Evolutionary conservation across 2,797 vertebrate genomes (phyloP), one percentile per base, ranked within the genome.

Genomic region (Naso thynnoides): DNA sequence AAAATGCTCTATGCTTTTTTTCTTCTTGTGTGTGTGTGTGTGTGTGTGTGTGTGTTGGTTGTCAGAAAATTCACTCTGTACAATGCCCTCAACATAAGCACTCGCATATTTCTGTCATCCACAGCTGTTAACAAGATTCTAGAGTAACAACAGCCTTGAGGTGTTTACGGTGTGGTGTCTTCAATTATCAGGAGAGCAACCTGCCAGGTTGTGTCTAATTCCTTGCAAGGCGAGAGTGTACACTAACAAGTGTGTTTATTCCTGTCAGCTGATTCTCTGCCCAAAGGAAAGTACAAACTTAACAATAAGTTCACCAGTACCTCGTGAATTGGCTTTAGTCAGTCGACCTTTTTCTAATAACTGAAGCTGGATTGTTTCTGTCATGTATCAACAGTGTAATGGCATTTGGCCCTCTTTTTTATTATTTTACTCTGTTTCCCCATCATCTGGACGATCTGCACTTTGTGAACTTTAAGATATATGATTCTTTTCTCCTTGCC

Each of bases 211-310:
- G 83, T 74, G 70, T 88, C 88, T 91, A 89, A 92, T 91, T 92
- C 89, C 89, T 89, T 89, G 76, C 86, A 86, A 92, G 91, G 88
- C 77, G 54, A 88, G 64, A 89, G 87, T 88, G 80, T 90, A 90
- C 83, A 82, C 89, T 92, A 93, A 92, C 91, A 93, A 91, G 90
- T 88, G 81, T 90, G 88, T 88, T 91, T 90, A 84, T 88, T 90
- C 82, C 82, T 86, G 85, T 90, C 88, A 84, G 88, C 87, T 84
- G 76, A 82, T 87, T 75, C 70, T 79, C 73, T 73, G 75, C 88
- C 87, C 52, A 72, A 66, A 85, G 86, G 79, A 84, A 86, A 78
- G 74, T 56, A 60, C 73, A 79, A 83, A 81, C 61, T 50, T 64
- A 80, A 79, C 73, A 75, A 39, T 64, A 78, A 76, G 53, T 79